Conservation (phyloP, 1,140 invertebrate genomes). For the Drosophila trapezifrons region DNA sequence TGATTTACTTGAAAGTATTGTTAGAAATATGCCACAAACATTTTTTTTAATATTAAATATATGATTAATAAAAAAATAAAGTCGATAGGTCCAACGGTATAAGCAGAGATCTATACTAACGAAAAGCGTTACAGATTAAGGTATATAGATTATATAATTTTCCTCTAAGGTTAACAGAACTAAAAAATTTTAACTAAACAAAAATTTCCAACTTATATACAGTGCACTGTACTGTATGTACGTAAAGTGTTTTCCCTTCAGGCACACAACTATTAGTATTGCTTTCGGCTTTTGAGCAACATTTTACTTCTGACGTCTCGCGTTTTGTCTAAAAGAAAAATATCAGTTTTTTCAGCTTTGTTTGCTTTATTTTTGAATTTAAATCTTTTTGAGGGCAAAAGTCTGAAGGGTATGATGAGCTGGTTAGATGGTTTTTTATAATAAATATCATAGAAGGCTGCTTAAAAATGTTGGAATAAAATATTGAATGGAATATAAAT, state of each 20-base stretch:
- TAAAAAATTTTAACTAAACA: too few species aligned
- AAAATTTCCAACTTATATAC: too few species aligned
- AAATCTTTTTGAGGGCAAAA: constrained; percentile 15
- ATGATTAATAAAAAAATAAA: too few species aligned
- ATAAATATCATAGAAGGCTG: background rate
- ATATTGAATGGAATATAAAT: background rate
- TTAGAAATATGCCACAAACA: background rate
- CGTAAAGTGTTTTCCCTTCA: constrained; percentile 16
- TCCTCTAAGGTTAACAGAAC: background rate
- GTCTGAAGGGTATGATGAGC: constrained; percentile 11
- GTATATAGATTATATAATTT: too few species aligned
- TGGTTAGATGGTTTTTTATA: too few species aligned
- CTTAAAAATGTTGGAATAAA: background rate
- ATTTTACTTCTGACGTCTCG: constrained; percentile 66
- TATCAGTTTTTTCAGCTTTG: constrained; percentile 25
- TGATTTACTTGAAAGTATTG: background rate
- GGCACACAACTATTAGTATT: constrained; percentile 45
- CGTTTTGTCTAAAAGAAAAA: constrained; percentile 49
- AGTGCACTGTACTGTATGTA: constrained; percentile 4
- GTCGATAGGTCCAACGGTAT: too few species aligned
- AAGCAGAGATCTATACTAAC: too few species aligned
- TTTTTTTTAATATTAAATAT: background rate
- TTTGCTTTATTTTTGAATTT: constrained; percentile 25
- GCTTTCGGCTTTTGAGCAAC: constrained; percentile 46
- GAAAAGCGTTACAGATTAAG: too few species aligned